Conservation (phyloP, 2,888 invertebrate genomes). For the Melitaea athalia region DNA sequence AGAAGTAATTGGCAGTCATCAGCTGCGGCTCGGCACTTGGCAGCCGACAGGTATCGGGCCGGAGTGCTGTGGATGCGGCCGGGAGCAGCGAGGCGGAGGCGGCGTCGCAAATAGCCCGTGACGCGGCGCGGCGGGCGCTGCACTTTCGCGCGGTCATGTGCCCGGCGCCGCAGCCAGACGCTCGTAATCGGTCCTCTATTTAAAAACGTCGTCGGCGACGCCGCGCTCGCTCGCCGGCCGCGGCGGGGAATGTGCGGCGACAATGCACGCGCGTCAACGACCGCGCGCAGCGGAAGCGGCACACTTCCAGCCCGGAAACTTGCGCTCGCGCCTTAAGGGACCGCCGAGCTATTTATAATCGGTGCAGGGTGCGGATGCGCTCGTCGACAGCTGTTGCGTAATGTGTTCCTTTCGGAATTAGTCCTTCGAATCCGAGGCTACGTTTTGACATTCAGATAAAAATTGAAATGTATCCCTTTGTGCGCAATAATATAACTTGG, state of each 20-base stretch:
- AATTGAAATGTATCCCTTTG: not conserved
- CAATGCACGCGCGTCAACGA: constrained; percentile 78
- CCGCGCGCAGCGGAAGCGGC: constrained; percentile 79
- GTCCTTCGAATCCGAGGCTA: constrained; percentile 42
- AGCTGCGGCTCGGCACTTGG: not conserved
- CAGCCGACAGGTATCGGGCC: constrained; percentile 2
- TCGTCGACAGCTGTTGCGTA: constrained; percentile 58
- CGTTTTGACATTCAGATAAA: not conserved
- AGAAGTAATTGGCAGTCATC: constrained; percentile 5
- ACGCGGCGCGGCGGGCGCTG: constrained; percentile 72
- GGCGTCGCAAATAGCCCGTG: constrained; percentile 77
- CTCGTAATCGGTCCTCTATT: constrained; percentile 79
- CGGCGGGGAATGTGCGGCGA: constrained; percentile 77
- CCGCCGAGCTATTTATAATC: constrained; percentile 73
- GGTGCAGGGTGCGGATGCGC: constrained; percentile 53
- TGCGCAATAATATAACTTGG: not conserved
- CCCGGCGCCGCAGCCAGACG: constrained; percentile 77
- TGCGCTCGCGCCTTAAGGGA: constrained; percentile 79
- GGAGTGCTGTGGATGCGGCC: constrained; percentile 14
- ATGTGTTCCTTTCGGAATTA: constrained; percentile 61
- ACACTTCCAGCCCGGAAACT: constrained; percentile 82
- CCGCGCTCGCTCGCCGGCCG: constrained; percentile 58
- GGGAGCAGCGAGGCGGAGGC: constrained; percentile 39
- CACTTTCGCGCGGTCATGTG: constrained; percentile 79
- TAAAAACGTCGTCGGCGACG: constrained; percentile 76